Evolutionary conservation across 2,113 vertebrate genomes (phyloP).

Genomic region (Geococcyx californianus): DNA sequence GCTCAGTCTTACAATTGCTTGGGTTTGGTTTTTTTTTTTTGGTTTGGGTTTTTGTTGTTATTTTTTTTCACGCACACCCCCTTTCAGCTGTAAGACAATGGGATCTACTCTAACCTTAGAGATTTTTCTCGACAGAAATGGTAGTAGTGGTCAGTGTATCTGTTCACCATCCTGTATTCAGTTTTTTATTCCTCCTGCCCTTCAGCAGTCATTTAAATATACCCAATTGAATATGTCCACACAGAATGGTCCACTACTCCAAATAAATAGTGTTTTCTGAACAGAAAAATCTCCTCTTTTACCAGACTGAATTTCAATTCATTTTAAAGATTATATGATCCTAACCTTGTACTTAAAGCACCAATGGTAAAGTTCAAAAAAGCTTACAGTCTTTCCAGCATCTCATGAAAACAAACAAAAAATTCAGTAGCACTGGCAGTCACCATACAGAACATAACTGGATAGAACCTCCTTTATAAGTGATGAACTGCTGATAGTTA

Average conservation of each 20-base stretch:
- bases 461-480: background rate
- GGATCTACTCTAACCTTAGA: background rate
- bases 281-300: background rate
- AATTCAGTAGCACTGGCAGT: background rate
- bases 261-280: background rate
- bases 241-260: background rate
- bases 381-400: background rate
- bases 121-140: background rate
- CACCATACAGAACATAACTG: background rate
- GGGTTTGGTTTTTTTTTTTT: background rate
- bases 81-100: background rate
- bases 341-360: background rate
- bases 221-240: background rate
- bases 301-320: background rate
- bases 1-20: background rate
- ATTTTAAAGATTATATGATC: background rate
- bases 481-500: background rate
- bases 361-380: background rate
- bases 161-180: background rate
- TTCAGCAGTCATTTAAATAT: background rate
- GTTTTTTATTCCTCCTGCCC: background rate
- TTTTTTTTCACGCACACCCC: too few relatives aligned
- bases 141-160: background rate
- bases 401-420: background rate
- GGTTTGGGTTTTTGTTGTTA: background rate